A percentile compares a stretch with the other conserved stretches of the same genome.
phyloP scores from a whole-genome alignment of 1,140 invertebrate species.

The Octopus bimaculoides region DNA sequence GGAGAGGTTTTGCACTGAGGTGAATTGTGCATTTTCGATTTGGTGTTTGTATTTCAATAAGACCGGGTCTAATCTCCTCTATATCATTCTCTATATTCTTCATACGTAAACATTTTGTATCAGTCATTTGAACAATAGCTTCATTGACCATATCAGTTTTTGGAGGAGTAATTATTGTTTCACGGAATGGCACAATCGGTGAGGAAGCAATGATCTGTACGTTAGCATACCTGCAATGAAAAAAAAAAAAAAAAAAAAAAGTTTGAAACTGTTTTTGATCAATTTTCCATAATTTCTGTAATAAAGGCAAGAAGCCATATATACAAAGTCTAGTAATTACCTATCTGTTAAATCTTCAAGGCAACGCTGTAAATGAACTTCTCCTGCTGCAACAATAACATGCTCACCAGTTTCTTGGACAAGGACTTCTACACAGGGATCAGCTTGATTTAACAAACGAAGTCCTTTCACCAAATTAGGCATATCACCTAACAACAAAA shows the following conservation, averaged over 20 bases:
- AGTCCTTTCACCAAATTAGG: slow-evolving; percentile 77
- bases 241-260: background rate
- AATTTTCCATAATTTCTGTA: no score
- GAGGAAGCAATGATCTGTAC: slow-evolving; percentile 86
- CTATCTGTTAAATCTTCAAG: slow-evolving; percentile 74
- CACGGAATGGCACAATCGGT: slow-evolving; percentile 94
- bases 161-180: slow-evolving; percentile 83
- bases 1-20: slow-evolving; percentile 78
- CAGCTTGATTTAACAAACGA: slow-evolving; percentile 84
- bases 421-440: slow-evolving; percentile 85
- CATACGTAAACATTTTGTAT: slow-evolving; percentile 33
- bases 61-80: slow-evolving; percentile 48
- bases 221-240: slow-evolving; percentile 72
- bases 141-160: slow-evolving; percentile 88
- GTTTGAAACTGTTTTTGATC: background rate
- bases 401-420: slow-evolving; percentile 94
- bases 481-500: slow-evolving; percentile 58
- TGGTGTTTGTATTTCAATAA: slow-evolving; percentile 66
- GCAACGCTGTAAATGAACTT: slow-evolving; percentile 96
- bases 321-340: slow-evolving; percentile 36
- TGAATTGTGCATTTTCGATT: slow-evolving; percentile 73
- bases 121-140: slow-evolving; percentile 66
- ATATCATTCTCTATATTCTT: slow-evolving; percentile 44
- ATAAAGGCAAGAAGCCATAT: no score
- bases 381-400: slow-evolving; percentile 93